phyloP scores from a whole-genome alignment of 2,797 vertebrate genomes.

The Streptopelia turtur region DNA sequence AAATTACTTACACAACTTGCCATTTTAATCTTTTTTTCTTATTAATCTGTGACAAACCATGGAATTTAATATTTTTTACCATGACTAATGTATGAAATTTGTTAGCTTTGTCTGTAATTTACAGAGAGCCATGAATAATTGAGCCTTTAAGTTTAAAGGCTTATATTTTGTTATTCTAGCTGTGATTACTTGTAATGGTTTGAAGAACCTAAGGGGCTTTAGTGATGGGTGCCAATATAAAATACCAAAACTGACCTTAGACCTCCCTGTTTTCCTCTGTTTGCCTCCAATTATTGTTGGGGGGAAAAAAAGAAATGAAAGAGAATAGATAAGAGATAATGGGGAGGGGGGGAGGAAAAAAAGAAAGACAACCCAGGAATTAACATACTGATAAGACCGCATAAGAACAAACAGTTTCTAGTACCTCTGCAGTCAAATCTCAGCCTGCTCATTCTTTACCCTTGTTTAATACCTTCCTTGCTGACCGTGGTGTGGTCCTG shows the following conservation, averaged over 20 bases:
- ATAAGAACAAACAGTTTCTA: neutral
- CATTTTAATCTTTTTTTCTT: conserved; percentile 55
- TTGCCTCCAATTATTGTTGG: neutral
- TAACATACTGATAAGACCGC: neutral
- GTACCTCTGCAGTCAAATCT: neutral
- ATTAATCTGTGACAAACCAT: conserved; percentile 73
- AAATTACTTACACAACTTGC: conserved; percentile 60
- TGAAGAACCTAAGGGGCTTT: conserved; percentile 49
- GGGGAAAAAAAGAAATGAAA: neutral
- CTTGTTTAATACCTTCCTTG: neutral
- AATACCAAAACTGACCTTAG: neutral
- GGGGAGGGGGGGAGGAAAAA: too few relatives aligned
- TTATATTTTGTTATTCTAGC: conserved; percentile 62
- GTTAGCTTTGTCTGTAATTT: conserved; percentile 71
- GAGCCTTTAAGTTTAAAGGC: conserved; percentile 63
- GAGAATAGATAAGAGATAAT: neutral
- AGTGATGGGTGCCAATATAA: conserved; percentile 22
- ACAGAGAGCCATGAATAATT: conserved; percentile 56
- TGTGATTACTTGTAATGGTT: conserved; percentile 32
- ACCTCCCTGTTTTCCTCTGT: neutral
- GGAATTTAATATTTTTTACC: conserved; percentile 72
- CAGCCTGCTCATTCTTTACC: neutral
- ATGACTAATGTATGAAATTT: conserved; percentile 74
- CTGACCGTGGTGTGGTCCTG: neutral
- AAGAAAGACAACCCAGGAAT: neutral